Evolutionary conservation across 2,888 invertebrate species (phyloP).

Genomic region (Acanthosoma haemorrhoidale): DNA sequence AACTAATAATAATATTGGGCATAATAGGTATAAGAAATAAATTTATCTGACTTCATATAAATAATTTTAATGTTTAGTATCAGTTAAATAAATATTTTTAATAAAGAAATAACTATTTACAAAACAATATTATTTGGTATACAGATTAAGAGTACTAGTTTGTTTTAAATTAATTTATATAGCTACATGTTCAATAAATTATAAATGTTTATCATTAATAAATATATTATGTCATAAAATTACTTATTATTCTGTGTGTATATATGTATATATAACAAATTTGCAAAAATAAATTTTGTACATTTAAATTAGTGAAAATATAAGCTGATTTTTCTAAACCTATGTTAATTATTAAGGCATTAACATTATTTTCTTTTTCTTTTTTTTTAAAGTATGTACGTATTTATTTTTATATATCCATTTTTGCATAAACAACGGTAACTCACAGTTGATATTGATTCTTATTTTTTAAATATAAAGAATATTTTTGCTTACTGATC

Average conservation of each 20-base stretch:
- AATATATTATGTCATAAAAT: neutral
- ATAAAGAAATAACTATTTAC: neutral
- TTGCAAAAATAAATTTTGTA: constrained; percentile 10
- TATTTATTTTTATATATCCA: no score
- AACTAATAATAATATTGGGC: no score
- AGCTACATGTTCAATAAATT: neutral
- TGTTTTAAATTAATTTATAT: no score
- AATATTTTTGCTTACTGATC: no score
- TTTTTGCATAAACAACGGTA: no score
- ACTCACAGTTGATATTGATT: no score
- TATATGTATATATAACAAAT: constrained; percentile 6
- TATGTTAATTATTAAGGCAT: constrained; percentile 8
- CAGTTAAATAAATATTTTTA: constrained; percentile 7
- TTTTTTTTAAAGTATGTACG: neutral
- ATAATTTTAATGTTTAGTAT: constrained; percentile 7
- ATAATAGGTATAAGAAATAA: no score
- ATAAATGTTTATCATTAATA: neutral
- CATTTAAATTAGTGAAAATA: constrained; percentile 8
- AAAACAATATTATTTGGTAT: constrained; percentile 5
- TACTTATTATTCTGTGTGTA: no score
- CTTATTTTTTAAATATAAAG: no score
- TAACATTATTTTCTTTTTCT: neutral
- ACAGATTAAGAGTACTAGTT: neutral
- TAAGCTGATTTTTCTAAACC: constrained; percentile 2
- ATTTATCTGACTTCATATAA: no score